A percentile compares a stretch with the other conserved stretches of the same genome.
These are phyloP conservation scores for Artibeus lituratus DNA, from an alignment of 2,797 vertebrate species.

Conservation along the genomic window DNA sequence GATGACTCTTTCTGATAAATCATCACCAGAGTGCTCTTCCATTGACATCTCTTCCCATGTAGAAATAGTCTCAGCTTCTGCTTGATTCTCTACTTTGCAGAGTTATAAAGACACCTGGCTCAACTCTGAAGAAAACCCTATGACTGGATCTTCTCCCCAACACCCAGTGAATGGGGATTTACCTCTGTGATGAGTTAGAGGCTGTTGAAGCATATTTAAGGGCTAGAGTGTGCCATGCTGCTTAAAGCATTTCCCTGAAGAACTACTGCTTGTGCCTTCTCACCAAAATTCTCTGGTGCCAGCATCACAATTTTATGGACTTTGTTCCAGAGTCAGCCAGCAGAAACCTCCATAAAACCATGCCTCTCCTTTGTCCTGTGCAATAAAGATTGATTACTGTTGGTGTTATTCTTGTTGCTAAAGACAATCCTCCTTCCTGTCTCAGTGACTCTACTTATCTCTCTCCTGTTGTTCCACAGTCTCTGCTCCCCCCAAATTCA, in stretches of 20 bases:
- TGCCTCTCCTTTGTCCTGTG: background rate
- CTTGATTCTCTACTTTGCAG: conserved; percentile 49
- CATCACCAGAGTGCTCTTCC: background rate
- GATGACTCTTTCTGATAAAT: background rate
- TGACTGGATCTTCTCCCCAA: background rate
- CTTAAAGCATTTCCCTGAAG: background rate
- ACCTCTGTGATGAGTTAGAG: background rate
- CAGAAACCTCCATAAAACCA: background rate
- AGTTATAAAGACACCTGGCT: conserved; percentile 10
- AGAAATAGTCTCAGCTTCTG: conserved; percentile 14
- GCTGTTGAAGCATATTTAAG: background rate
- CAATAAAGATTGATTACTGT: background rate
- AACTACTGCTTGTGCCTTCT: background rate
- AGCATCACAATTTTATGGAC: background rate
- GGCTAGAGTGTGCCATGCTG: too few species aligned
- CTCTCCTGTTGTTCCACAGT: background rate
- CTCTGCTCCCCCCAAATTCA: background rate
- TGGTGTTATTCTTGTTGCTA: background rate
- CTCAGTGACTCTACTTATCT: background rate
- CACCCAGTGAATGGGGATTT: background rate
- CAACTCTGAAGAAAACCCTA: background rate
- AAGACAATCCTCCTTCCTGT: background rate
- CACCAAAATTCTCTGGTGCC: background rate
- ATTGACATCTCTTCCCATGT: background rate
- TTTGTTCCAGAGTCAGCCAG: background rate